These are phyloP conservation scores for Sebastes fasciatus DNA, from an alignment of 2,113 vertebrate species.

Conservation along the genomic window DNA sequence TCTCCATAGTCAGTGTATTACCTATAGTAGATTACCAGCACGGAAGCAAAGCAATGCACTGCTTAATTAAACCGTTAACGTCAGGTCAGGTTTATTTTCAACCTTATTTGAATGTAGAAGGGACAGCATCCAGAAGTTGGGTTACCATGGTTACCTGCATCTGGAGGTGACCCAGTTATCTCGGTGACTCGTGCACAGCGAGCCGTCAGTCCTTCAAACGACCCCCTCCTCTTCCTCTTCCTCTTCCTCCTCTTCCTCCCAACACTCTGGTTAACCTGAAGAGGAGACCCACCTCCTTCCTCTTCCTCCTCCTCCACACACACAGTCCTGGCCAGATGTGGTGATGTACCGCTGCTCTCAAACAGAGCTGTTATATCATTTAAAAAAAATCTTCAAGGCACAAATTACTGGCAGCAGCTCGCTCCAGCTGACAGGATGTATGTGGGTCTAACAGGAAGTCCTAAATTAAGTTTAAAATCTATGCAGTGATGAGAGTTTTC, in stretches of 20 bases:
- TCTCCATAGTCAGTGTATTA: too few relatives aligned
- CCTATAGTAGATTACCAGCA: neutral
- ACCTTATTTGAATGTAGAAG: constrained; percentile 43
- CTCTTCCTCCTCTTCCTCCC: constrained; percentile 26
- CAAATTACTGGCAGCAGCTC: constrained; percentile 3
- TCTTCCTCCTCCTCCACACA: constrained; percentile 13
- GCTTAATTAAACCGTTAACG: neutral
- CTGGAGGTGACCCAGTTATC: constrained; percentile 69
- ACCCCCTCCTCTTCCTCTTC: constrained; percentile 48
- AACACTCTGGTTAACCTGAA: constrained; percentile 34
- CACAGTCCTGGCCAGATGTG: constrained; percentile 40
- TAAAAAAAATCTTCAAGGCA: neutral
- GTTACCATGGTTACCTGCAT: constrained; percentile 73
- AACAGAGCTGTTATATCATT: constrained; percentile 25
- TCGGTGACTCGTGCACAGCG: constrained; percentile 65
- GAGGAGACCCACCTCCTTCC: constrained; percentile 22
- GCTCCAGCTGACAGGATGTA: neutral
- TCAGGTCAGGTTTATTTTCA: constrained; percentile 40
- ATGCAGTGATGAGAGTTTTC: neutral
- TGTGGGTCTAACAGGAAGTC: neutral
- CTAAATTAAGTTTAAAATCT: neutral
- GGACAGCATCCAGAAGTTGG: constrained; percentile 38
- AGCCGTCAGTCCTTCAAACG: constrained; percentile 79
- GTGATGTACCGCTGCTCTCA: constrained; percentile 11
- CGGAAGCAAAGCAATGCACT: too few relatives aligned